A percentile compares a stretch with the other conserved stretches of the same genome.
Conservation (phyloP, 64 coral and sea anemone genomes). For the Actinia tenebrosa region DNA sequence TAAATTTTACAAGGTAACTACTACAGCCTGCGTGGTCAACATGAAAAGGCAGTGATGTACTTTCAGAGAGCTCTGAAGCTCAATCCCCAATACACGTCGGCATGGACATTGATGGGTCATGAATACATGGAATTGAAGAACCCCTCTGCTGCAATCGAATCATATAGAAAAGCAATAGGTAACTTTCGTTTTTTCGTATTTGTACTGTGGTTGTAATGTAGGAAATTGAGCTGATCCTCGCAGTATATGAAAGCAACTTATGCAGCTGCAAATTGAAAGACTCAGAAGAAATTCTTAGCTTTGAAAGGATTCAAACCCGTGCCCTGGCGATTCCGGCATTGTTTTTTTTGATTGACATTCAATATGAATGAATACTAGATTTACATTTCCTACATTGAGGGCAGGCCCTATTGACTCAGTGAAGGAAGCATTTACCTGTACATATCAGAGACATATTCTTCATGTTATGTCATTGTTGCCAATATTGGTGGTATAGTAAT, state of each 20-base stretch:
- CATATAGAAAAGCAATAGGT: constrained; percentile 97
- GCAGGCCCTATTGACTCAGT: background rate
- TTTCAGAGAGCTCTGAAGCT: constrained; percentile 86
- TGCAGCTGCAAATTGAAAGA: no score
- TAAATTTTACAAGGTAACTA: constrained; percentile 61
- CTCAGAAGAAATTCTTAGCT: no score
- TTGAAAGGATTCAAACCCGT: no score
- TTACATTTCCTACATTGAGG: background rate
- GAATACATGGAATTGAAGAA: constrained; percentile 96
- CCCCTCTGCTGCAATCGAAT: constrained; percentile 92
- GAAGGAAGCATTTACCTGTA: no score
- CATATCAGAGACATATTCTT: no score
- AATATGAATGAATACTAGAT: background rate
- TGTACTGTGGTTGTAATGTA: no score
- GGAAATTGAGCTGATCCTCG: no score
- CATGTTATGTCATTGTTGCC: no score
- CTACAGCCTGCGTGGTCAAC: constrained; percentile 83
- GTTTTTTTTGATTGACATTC: background rate
- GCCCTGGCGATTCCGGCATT: no score
- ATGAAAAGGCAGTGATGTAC: constrained; percentile 87
- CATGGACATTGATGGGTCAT: constrained; percentile 94
- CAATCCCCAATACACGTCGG: constrained; percentile 85
- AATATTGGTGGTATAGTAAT: no score
- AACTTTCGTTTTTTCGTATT: background rate
- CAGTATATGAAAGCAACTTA: no score